Evolutionary conservation across 23 tunicate species (phyloP), one percentile per base, ranked within the genome.

Genomic region (Clavelina lepadiformis): DNA sequence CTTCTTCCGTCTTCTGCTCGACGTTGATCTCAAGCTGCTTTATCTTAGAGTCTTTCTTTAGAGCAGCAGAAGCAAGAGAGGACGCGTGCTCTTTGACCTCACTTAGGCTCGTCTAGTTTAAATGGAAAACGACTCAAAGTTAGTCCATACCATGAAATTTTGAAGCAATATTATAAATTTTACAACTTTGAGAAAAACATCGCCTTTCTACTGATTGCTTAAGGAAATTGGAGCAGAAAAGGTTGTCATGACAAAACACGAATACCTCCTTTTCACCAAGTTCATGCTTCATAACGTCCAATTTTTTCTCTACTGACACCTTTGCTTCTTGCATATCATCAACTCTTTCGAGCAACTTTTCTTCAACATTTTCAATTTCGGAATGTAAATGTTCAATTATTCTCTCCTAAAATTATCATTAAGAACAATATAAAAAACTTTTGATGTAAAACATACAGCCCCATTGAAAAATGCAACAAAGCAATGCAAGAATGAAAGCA

Each of bases 41-140:
- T 3, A 89, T 69, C 38, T 81, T 71, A 33, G 83, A 69, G 51
- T 89, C 97, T 70, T 89, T 89, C 75, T 89, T 81, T 54, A 86
- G 35, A 0, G 24, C 63, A 46, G 95, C 56, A 2, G 85, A 86
- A 2, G 95, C 95, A 0, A 86, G 69, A 19, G 95, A 71, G 24
- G 95, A 71, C 0, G 95, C 95, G 38, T 78, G 83, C 61, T 86
- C 95, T 38, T 76, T 61, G 30, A 86, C 32, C 1, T 86, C 85
- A 27, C 70, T 51, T 27, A 86, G 38, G 8, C 34, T 51, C 4
- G 70, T 35, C 95, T 84, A 63, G 13, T 8, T 15, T 8, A 41
- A 41, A 41, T n/a, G n/a, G n/a, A n/a, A n/a, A n/a, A n/a, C n/a
- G n/a, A n/a, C n/a, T n/a, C n/a, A n/a, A n/a, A n/a, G n/a, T n/a